phyloP scores from a whole-genome alignment of 1,140 invertebrate species.

The Aphelenchoides fujianensis region DNA sequence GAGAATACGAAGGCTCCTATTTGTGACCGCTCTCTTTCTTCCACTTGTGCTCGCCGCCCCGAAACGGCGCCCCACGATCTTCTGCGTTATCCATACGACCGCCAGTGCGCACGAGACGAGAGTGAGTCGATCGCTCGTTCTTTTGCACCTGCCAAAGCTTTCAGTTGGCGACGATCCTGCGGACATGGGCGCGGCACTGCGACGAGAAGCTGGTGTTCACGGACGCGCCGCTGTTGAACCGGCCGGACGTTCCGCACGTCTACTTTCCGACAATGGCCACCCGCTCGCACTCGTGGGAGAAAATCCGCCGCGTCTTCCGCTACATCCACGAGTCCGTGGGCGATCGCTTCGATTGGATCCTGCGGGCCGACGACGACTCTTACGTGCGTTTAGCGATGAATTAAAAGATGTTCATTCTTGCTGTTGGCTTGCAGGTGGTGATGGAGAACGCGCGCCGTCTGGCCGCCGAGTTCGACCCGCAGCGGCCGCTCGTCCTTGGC shows the following conservation, averaged over 20 bases:
- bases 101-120: not conserved
- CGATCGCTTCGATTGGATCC: slow-evolving; percentile 25
- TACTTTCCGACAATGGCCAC: slow-evolving; percentile 24
- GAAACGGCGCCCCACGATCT: not conserved
- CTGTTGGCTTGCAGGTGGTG: no score
- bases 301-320: slow-evolving; percentile 21
- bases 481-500: slow-evolving; percentile 5
- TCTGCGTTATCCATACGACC: slow-evolving; percentile 9
- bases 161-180: not conserved
- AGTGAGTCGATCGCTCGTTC: not conserved
- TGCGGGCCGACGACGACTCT: slow-evolving; percentile 23
- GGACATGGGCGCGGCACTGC: slow-evolving; percentile 25
- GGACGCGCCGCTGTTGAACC: slow-evolving; percentile 12
- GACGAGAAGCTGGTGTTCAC: slow-evolving; percentile 22
- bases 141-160: not conserved
- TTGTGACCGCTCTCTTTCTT: no score
- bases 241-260: slow-evolving; percentile 18
- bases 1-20: no score
- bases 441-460: slow-evolving; percentile 25
- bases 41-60: not conserved
- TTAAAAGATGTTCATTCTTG: no score
- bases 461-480: not conserved
- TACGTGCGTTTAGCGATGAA: no score
- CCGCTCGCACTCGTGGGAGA: slow-evolving; percentile 23
- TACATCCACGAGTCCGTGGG: not conserved